A percentile compares a stretch with the other conserved stretches of the same genome.
phyloP scores from a whole-genome alignment of 2,113 vertebrate species.

The mouse (Mus musculus) region GRCm39 chr13:57066501-57067000 shows the following conservation, averaged over 20 bases:
- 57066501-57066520: neutral
- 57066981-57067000: no score
- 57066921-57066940: neutral
- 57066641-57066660: constrained; percentile 3
- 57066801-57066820: neutral
- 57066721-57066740: neutral
- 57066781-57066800: neutral
- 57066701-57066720: neutral
- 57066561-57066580: neutral
- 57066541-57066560: neutral
- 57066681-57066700: neutral
- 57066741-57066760: neutral
- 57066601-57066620: constrained; percentile 21
- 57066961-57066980: neutral
- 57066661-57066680: constrained; percentile 12
- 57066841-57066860: neutral
- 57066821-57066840: neutral
- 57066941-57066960: neutral
- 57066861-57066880: rapidly evolving
- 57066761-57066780: neutral
- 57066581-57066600: neutral
- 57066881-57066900: rapidly evolving
- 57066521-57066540: neutral
- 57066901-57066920: rapidly evolving
- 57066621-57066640: neutral